Evolutionary conservation across 2,797 vertebrate genomes (phyloP).

Genomic region (Pitangus sulphuratus): DNA sequence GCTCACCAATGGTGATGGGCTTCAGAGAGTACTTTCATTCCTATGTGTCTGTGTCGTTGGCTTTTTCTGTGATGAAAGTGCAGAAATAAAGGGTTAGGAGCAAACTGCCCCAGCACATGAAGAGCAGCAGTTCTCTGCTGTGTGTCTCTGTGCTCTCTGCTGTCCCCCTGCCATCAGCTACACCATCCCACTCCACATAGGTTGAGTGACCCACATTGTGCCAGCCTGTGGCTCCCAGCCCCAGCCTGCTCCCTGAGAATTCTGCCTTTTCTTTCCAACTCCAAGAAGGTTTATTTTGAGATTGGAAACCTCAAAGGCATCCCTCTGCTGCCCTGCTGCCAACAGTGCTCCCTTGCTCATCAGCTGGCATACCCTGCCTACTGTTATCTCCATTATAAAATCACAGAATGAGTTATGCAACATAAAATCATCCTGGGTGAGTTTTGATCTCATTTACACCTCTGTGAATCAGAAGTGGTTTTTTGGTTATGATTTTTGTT

Average conservation of each 20-base stretch:
- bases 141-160: too few species aligned
- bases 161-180: neutral
- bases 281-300: neutral
- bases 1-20: neutral
- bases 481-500: neutral
- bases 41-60: neutral
- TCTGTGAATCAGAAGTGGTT: neutral
- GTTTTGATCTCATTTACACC: neutral
- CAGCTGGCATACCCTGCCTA: neutral
- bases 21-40: neutral
- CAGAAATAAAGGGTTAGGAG: neutral
- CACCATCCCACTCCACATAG: neutral
- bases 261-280: neutral
- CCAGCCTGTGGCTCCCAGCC: neutral
- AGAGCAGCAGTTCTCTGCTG: neutral
- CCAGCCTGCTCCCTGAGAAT: neutral
- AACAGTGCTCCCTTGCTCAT: neutral
- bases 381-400: neutral
- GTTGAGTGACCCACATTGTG: neutral
- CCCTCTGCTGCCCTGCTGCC: neutral
- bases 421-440: neutral
- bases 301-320: neutral
- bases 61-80: rapidly evolving
- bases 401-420: neutral
- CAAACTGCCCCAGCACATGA: rapidly evolving